phyloP scores from a whole-genome alignment of 2,797 vertebrate species.

The Morelia viridis region DNA sequence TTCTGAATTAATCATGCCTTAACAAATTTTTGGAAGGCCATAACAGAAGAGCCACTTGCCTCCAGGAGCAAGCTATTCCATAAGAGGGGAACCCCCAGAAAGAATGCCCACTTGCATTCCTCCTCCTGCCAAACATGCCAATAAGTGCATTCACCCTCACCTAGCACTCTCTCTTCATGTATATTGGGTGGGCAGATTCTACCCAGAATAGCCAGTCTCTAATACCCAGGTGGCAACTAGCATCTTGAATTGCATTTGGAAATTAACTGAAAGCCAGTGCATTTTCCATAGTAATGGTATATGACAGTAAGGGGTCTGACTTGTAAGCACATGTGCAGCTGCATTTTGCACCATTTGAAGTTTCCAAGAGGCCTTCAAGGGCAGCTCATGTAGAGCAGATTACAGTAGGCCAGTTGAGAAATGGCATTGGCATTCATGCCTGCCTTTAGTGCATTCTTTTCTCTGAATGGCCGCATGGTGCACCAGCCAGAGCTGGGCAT shows the following conservation, averaged over 20 bases:
- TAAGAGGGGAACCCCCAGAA: background rate
- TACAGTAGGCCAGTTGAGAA: background rate
- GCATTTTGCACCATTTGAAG: background rate
- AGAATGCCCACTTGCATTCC: background rate
- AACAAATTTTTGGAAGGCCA: background rate
- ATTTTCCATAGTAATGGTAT: background rate
- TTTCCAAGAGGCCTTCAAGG: background rate
- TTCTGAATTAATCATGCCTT: background rate
- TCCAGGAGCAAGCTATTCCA: background rate
- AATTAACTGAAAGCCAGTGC: background rate
- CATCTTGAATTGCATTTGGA: background rate
- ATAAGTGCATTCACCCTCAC: background rate
- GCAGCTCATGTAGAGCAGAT: background rate
- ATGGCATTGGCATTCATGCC: background rate
- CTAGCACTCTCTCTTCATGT: background rate
- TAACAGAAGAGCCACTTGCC: background rate
- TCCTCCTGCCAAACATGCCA: background rate
- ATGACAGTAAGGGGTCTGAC: background rate
- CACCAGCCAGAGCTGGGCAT: background rate
- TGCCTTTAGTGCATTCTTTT: background rate
- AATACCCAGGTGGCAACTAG: too few species aligned
- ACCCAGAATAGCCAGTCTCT: background rate
- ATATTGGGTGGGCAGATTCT: background rate
- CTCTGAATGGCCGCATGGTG: background rate
- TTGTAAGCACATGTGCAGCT: background rate